Conservation (phyloP, 2,113 vertebrate species). For the Crocuta crocuta region DNA sequence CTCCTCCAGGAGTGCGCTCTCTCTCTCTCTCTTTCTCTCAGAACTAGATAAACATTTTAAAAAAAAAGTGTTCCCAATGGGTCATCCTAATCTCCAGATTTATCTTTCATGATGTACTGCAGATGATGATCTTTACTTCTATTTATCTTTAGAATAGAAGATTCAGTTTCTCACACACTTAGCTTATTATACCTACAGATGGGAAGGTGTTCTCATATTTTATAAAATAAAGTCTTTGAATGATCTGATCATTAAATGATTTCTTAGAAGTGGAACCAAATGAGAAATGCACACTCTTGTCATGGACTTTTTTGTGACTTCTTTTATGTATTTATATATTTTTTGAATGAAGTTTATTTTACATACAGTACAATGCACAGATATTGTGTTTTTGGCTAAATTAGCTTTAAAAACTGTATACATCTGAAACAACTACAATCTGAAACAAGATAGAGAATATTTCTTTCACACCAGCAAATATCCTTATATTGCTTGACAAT, state of each 20-base stretch:
- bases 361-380: neutral
- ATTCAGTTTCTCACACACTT: neutral
- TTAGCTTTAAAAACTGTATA: neutral
- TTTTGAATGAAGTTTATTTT: neutral
- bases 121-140: neutral
- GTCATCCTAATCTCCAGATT: neutral
- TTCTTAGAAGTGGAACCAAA: neutral
- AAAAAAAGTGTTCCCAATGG: neutral
- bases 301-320: neutral
- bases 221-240: neutral
- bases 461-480: neutral
- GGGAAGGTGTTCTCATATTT: neutral
- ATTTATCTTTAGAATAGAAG: neutral
- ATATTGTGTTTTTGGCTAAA: neutral
- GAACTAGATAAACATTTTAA: neutral
- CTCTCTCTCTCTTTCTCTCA: no score
- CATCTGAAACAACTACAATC: neutral
- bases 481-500: neutral
- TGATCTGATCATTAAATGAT: neutral
- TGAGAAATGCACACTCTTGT: neutral
- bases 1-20: no score
- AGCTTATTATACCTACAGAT: neutral
- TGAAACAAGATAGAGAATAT: neutral
- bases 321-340: neutral
- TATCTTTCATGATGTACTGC: neutral